A percentile compares a stretch with the other conserved stretches of the same genome.
These are phyloP conservation scores for Leontocebus nigricollis DNA, from an alignment of 2,797 vertebrate genomes.

Conservation along the genomic window DNA sequence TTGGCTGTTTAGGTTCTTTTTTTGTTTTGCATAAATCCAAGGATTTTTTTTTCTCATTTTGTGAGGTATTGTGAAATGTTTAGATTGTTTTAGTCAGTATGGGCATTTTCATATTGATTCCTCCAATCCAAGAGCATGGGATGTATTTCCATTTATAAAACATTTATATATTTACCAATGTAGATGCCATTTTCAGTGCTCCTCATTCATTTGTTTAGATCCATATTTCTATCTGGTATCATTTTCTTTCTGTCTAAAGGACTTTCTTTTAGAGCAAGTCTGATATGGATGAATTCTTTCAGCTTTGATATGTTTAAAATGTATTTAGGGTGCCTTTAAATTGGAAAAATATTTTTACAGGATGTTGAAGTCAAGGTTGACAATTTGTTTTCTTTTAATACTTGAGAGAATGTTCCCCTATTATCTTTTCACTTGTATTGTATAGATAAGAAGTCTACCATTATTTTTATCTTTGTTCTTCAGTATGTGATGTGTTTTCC, in stretches of 20 bases:
- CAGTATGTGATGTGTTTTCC: background rate
- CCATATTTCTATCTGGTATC: background rate
- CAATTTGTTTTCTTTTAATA: background rate
- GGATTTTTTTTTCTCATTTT: background rate
- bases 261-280: background rate
- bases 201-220: background rate
- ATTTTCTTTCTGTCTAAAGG: background rate
- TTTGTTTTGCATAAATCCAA: background rate
- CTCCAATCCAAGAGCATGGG: background rate
- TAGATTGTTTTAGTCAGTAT: background rate
- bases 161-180: background rate
- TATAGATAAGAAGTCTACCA: background rate
- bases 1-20: background rate
- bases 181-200: background rate
- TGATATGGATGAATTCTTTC: background rate
- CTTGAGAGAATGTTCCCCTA: background rate
- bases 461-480: background rate
- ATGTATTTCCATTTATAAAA: background rate
- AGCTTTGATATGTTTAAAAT: conserved; percentile 28
- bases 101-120: background rate
- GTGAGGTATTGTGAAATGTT: background rate
- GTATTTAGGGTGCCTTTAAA: background rate
- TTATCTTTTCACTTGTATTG: background rate
- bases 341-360: background rate
- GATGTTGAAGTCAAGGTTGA: background rate